These are phyloP conservation scores for Alcis repandata DNA, from an alignment of 2,888 invertebrate genomes.

Conservation along the genomic window DNA sequence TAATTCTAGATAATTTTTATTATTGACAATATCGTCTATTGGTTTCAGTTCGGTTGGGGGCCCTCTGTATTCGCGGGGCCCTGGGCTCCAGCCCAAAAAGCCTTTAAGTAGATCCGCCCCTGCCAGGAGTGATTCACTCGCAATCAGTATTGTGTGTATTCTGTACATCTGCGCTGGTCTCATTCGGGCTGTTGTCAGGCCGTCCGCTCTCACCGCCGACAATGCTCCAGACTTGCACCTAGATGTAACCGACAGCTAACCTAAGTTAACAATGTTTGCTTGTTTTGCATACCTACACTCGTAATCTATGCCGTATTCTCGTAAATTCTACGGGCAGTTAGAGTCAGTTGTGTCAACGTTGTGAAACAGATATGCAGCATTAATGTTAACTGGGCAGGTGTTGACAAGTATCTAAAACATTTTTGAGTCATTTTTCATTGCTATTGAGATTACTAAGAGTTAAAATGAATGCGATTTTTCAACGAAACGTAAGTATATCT, in stretches of 20 bases:
- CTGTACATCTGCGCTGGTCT: constrained; percentile 48
- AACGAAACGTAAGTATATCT: no score
- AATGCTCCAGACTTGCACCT: constrained; percentile 8
- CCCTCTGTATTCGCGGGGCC: no score
- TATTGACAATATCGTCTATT: no score
- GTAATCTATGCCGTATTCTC: background rate
- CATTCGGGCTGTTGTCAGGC: constrained; percentile 49
- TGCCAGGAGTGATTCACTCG: constrained; percentile 48
- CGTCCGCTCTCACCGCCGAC: constrained; percentile 44
- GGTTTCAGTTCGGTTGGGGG: no score
- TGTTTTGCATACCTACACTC: constrained; percentile 36
- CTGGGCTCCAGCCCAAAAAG: no score
- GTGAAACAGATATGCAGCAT: constrained; percentile 22
- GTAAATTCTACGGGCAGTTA: constrained; percentile 38
- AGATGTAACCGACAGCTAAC: constrained; percentile 15
- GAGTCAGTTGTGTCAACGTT: constrained; percentile 34
- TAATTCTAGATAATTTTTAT: no score
- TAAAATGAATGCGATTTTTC: no score
- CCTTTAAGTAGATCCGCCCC: no score
- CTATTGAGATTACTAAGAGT: no score
- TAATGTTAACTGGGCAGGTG: constrained; percentile 4
- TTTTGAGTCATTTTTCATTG: no score
- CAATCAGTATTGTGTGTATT: constrained; percentile 50
- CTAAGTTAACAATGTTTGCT: constrained; percentile 38
- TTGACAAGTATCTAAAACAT: background rate